Evolutionary conservation across 1,140 invertebrate genomes (phyloP), one percentile per base, ranked within the genome.

Genomic region (Vanessa tameamea): DNA sequence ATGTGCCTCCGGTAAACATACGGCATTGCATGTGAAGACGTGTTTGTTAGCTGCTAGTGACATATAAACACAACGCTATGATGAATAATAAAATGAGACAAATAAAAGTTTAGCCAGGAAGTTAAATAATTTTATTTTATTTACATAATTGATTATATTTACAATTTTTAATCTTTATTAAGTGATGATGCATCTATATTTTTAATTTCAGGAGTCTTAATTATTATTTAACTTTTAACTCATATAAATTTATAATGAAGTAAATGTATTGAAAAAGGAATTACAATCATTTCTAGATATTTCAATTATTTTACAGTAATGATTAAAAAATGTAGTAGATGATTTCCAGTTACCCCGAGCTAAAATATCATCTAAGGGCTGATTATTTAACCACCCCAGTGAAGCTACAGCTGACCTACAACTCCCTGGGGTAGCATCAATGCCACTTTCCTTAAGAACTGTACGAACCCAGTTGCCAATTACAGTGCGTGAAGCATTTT

Each of bases 11-110:
- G n/a, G n/a, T n/a, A n/a, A n/a, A n/a, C n/a, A n/a, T n/a, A n/a
- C n/a, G n/a, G n/a, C n/a, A n/a, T n/a, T n/a, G n/a, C n/a, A n/a
- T n/a, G n/a, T n/a, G 72, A 73, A 74, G 72, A 74, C 59, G 65
- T 74, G 72, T 74, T 74, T 74, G 65, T 74, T 69, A 69, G 69
- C 59, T 75, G 63, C 66, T 65, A 55, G 48, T 69, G 48, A 64
- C 53, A 37, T 63, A 48, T 51, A 53, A 4, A 37, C 47, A 64
- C 57, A 74, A 68, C 59, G 72, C 66, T 68, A 74, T 74, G 65
- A 68, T 63, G 65, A 69, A 57, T 50, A 47, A 48, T 47, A 14
- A 69, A 47, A 61, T 47, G 15, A 69, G 12, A 50, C 47, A 7
- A 47, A 47, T 47, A 47, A 47, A 47, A 47, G 47, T 47, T 47